Evolutionary conservation across 1,140 invertebrate species (phyloP), one percentile per base, ranked within the genome.

Genomic region (Leptinotarsa lineolata): DNA sequence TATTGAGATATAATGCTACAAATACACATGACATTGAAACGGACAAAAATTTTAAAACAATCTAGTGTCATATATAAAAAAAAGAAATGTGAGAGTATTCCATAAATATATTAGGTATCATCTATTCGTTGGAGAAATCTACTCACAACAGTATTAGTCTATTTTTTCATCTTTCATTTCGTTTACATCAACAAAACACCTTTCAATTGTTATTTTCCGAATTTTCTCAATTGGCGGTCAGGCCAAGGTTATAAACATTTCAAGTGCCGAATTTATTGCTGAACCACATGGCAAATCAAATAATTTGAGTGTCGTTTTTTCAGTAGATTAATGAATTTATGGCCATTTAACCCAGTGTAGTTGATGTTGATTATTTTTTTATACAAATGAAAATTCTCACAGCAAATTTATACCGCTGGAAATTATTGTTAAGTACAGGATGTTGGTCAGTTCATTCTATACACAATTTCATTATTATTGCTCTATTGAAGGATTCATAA

Each of bases 161-260:
- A 39, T 65, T 18, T 65, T 65, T 39, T 39, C 24, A 12, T 22
- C 21, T 21, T 65, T 39, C 22, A n/a, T 16, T 39, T 15, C 18
- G 22, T 13, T 24, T 12, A 18, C 18, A 15, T 13, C 20, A 21
- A 65, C 20, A 22, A 16, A 22, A 22, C 13, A 65, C 22, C 5
- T 30, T 21, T 65, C 22, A 22, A 30, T 39, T 16, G 18, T n/a
- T 18, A 39, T 39, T 16, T 65, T 22, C 30, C 15, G 12, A 2
- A 65, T 24, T 22, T 39, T 64, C 30, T 24, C 16, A 24, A 5
- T 64, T 16, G 18, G 24, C 0, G 30, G 24, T 64, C n/a, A n/a
- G 13, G 63, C 1, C 5, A 22, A 64, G 63, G 18, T 64, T 64
- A 64, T 64, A 64, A 64, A 64, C 22, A 64, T 8, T 63, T 63